phyloP scores from a whole-genome alignment of 2,797 vertebrate genomes.

The Microhierax caerulescens region DNA sequence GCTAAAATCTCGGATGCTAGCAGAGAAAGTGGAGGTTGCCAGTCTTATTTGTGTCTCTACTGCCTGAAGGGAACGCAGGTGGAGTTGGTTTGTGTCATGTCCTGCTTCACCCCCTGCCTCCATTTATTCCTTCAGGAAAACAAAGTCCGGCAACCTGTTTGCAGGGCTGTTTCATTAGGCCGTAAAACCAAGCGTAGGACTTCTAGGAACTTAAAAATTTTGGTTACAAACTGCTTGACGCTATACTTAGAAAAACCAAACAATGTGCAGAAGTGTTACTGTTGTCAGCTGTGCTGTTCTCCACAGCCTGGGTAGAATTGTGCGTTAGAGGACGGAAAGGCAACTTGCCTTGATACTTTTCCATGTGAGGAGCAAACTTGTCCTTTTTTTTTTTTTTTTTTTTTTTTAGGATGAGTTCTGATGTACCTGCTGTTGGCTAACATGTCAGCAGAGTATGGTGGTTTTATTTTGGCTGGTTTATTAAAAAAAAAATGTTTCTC shows the following conservation, averaged over 20 bases:
- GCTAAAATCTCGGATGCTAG: background rate
- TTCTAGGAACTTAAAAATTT: background rate
- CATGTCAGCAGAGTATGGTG: background rate
- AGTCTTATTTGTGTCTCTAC: background rate
- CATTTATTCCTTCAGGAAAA: background rate
- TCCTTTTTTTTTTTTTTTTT: background rate
- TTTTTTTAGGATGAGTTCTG: background rate
- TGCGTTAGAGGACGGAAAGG: background rate
- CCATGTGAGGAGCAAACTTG: background rate
- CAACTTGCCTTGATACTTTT: background rate
- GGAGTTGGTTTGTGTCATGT: accelerated
- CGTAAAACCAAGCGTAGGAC: background rate
- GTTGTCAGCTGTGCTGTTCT: background rate
- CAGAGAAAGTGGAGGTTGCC: background rate
- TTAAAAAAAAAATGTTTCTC: background rate
- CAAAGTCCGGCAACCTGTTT: background rate
- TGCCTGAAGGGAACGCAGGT: background rate
- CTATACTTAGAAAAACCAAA: background rate
- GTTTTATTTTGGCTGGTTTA: background rate
- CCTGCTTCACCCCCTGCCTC: background rate
- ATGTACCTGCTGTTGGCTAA: background rate
- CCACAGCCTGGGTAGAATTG: background rate
- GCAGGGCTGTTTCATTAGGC: background rate
- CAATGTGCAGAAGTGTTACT: background rate
- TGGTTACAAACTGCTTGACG: background rate